These are phyloP conservation scores for Pantherophis guttatus DNA, from an alignment of 2,113 vertebrate species.

Conservation along the genomic window DNA sequence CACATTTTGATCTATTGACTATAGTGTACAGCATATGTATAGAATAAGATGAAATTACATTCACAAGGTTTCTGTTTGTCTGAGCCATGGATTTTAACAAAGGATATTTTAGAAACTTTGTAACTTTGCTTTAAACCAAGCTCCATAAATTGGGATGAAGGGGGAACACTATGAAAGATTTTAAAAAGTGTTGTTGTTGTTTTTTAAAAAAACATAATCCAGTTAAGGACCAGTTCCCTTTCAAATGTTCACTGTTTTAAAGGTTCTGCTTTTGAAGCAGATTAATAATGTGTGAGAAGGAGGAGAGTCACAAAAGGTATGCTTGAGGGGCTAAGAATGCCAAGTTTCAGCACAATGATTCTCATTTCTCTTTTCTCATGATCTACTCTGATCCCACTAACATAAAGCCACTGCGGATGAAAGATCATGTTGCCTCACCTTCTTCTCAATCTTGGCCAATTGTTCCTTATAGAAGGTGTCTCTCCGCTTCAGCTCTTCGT, in stretches of 20 bases:
- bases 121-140: constrained; percentile 53
- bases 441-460: constrained; percentile 81
- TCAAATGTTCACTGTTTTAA: constrained; percentile 37
- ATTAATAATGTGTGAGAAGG: neutral
- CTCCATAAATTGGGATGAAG: neutral
- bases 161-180: constrained; percentile 23
- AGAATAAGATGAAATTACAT: constrained; percentile 47
- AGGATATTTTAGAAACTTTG: constrained; percentile 32
- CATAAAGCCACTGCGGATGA: neutral
- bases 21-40: constrained; percentile 61
- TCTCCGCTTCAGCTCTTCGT: constrained; percentile 75
- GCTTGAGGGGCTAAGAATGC: neutral
- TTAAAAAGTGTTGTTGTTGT: neutral
- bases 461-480: constrained; percentile 86
- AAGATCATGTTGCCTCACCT: constrained; percentile 69
- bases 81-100: constrained; percentile 43
- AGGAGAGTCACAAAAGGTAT: neutral
- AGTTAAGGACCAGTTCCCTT: constrained; percentile 48
- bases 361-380: constrained; percentile 3
- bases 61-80: constrained; percentile 30
- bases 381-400: neutral
- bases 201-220: neutral
- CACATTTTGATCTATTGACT: constrained; percentile 49
- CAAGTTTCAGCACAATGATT: constrained; percentile 1
- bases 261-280: constrained; percentile 14